A percentile compares a stretch with the other conserved stretches of the same genome.
phyloP scores from a whole-genome alignment of 2,888 invertebrate genomes.

The Erebia ligea region DNA sequence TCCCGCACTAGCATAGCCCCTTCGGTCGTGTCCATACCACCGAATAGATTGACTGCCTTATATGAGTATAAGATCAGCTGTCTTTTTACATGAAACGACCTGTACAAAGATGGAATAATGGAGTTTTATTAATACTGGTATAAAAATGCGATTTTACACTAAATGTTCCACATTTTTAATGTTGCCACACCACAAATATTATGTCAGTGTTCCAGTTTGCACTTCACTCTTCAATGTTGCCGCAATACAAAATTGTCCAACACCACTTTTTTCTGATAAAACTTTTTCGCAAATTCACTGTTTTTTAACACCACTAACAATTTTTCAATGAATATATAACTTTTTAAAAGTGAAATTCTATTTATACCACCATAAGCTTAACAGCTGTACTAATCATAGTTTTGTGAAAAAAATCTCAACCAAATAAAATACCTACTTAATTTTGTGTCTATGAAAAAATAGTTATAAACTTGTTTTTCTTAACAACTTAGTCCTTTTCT shows the following conservation, averaged over 20 bases:
- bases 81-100: too few species aligned
- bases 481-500: not conserved
- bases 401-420: not conserved
- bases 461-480: slow-evolving; percentile 1
- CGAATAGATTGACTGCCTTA: too few species aligned
- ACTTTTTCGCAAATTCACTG: not conserved
- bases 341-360: slow-evolving; percentile 4
- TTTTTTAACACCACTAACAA: slow-evolving; percentile 1
- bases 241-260: slow-evolving; percentile 21
- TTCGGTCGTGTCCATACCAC: too few species aligned
- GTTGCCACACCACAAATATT: slow-evolving; percentile 24
- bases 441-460: not conserved
- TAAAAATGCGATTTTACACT: slow-evolving; percentile 33
- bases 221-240: slow-evolving; percentile 16
- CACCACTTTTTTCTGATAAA: slow-evolving; percentile 13
- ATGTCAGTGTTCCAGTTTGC: not conserved
- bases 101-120: slow-evolving; percentile 15
- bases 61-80: too few species aligned
- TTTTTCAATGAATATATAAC: slow-evolving; percentile 4
- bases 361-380: not conserved
- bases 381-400: not conserved
- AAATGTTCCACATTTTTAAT: slow-evolving; percentile 15
- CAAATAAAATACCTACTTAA: not conserved
- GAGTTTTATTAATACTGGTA: slow-evolving; percentile 28
- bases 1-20: too few species aligned